phyloP scores from a whole-genome alignment of 2,888 invertebrate genomes.

The Agonopterix alstromeriana region DNA sequence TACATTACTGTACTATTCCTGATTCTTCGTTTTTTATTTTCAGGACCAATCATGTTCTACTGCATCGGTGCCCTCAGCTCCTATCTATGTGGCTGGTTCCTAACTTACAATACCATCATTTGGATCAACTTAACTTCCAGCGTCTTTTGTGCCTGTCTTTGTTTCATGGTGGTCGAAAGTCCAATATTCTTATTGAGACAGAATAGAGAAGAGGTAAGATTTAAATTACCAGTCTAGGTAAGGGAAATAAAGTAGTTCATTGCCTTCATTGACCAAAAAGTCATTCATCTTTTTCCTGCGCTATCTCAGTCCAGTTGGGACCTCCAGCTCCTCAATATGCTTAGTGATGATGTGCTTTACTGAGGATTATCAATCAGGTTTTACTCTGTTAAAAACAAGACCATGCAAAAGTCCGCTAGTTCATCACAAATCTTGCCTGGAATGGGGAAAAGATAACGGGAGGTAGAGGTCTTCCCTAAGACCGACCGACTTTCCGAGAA shows the following conservation, averaged over 20 bases:
- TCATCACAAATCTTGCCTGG: background rate
- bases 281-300: too few relatives aligned
- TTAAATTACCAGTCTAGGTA: too few relatives aligned
- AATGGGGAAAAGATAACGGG: too few relatives aligned
- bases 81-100: slow-evolving; percentile 50
- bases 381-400: background rate
- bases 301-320: too few relatives aligned
- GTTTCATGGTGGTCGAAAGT: slow-evolving; percentile 47
- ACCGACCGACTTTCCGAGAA: too few relatives aligned
- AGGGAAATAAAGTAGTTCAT: too few relatives aligned
- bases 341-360: too few relatives aligned
- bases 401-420: background rate
- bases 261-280: too few relatives aligned
- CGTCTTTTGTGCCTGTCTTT: slow-evolving; percentile 28
- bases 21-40: slow-evolving; percentile 2
- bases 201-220: slow-evolving; percentile 50
- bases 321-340: too few relatives aligned
- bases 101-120: slow-evolving; percentile 38
- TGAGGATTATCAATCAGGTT: too few relatives aligned
- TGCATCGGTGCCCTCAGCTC: slow-evolving; percentile 42
- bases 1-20: too few relatives aligned
- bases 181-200: slow-evolving; percentile 50
- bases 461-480: too few relatives aligned
- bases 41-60: slow-evolving; percentile 32
- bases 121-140: slow-evolving; percentile 42